A percentile compares a stretch with the other conserved stretches of the same genome.
Evolutionary conservation across 2,888 invertebrate genomes (phyloP).

Genomic region (Maniola hyperantus): DNA sequence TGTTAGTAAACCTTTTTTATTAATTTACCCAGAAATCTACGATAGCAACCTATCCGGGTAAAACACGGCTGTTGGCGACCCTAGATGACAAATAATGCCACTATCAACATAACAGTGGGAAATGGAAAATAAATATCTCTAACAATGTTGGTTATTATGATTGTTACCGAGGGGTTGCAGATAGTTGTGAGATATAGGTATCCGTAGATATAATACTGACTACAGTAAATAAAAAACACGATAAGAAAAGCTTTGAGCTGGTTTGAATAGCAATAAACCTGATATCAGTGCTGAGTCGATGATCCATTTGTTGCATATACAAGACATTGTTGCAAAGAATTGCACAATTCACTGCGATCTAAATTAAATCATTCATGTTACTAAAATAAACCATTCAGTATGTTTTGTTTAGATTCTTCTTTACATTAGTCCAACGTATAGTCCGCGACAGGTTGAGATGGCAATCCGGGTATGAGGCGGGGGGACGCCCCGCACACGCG

Average conservation of each 20-base stretch:
- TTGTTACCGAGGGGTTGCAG: constrained; percentile 4
- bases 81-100: constrained; percentile 25
- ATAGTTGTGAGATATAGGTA: not conserved
- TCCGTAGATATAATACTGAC: not conserved
- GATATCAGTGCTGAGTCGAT: not conserved
- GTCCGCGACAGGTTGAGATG: too few relatives aligned
- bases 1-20: too few relatives aligned
- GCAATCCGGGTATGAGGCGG: too few relatives aligned
- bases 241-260: not conserved
- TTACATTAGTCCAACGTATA: too few relatives aligned
- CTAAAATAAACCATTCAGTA: too few relatives aligned
- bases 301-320: not conserved
- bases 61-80: not conserved
- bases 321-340: not conserved
- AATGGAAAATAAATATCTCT: constrained; percentile 44
- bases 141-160: constrained; percentile 19
- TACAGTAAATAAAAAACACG: not conserved
- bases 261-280: not conserved
- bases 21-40: too few relatives aligned
- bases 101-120: constrained; percentile 58
- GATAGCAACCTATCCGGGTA: not conserved
- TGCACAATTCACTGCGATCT: not conserved
- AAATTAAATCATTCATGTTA: too few relatives aligned
- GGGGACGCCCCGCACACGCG: too few relatives aligned
- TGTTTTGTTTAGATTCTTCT: too few relatives aligned